Base-by-base conservation (phyloP, 64 coral and sea anemone genomes). In the Catalaphyllia jardinei region DNA sequence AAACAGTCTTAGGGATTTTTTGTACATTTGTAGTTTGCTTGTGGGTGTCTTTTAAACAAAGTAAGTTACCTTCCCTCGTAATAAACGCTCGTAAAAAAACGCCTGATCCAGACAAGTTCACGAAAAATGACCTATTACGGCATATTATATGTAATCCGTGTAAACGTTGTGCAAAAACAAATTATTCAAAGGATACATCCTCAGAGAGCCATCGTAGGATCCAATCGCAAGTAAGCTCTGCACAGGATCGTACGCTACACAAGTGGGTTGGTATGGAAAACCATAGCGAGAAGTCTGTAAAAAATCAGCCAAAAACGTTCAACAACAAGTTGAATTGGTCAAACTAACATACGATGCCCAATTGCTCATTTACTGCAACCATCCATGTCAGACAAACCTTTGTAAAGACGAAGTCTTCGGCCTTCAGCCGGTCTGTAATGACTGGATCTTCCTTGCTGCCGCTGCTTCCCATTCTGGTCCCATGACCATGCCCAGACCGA, bases 181-280 rank as follows among this genome's bases (percentile, higher is more conserved):
- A n/a, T n/a, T n/a, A 72, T 7, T 60, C 62, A 39, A 95, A 99
- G 91, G 97, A 99, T 99, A 99, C 97, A 99, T 93, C 55, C 90
- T 86, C 1, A 99, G 71, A 19, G 90, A 93, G 31, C 97, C 97
- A 64, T 94, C 89, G 3, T 72, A 79, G 4, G 91, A 90, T 33
- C 96, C 96, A 19, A 98, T 88, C 4, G 96, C 96, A 25, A 98
- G 52, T 31, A 98, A 77, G 74, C 94, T 92, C 61, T 98, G 96
- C 12, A 98, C 94, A 38, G 96, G 90, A 35, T 98, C 96, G 75
- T 95, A 92, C 25, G 96, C 90, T 22, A 98, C 62, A 35, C 93
- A 98, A 39, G 96, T 98, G 8, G 96, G 96, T 84, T 93, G 87
- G 51, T 91, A 89, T 19, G 96, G 96, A 93, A 98, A 98, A 3